These are phyloP conservation scores for Chironomus striatipennis DNA, from an alignment of 1,140 invertebrate genomes.

Conservation along the genomic window DNA sequence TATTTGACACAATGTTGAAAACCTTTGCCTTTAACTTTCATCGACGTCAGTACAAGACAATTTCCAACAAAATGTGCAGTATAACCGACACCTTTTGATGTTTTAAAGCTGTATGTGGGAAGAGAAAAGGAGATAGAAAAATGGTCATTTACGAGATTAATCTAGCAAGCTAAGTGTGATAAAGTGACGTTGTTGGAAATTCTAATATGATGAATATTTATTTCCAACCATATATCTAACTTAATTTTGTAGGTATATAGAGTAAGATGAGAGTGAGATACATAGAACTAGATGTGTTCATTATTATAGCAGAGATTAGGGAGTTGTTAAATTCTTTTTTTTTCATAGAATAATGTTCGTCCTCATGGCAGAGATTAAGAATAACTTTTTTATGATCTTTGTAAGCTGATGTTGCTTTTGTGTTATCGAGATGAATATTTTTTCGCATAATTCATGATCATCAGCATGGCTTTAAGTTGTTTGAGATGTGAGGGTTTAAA, in stretches of 20 bases:
- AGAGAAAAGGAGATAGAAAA: constrained; percentile 24
- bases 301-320: too few species aligned
- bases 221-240: neutral
- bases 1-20: constrained; percentile 99
- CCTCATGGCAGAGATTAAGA: too few species aligned
- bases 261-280: too few species aligned
- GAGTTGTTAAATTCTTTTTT: too few species aligned
- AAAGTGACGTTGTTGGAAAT: neutral
- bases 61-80: constrained; percentile 99
- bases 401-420: too few species aligned
- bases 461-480: too few species aligned
- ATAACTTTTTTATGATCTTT: too few species aligned
- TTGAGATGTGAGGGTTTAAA: too few species aligned
- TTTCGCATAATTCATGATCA: too few species aligned
- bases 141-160: constrained; percentile 3
- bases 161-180: constrained; percentile 10
- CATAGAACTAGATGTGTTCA: too few species aligned
- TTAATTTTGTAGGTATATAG: neutral
- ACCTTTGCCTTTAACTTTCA: constrained; percentile 98
- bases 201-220: neutral
- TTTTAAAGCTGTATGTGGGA: constrained; percentile 81
- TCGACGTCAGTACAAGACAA: constrained; percentile 95
- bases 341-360: too few species aligned
- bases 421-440: too few species aligned
- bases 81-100: constrained; percentile 98